Base-by-base conservation (phyloP, 2,797 vertebrate genomes). In the Phyllotis vaccarum region DNA sequence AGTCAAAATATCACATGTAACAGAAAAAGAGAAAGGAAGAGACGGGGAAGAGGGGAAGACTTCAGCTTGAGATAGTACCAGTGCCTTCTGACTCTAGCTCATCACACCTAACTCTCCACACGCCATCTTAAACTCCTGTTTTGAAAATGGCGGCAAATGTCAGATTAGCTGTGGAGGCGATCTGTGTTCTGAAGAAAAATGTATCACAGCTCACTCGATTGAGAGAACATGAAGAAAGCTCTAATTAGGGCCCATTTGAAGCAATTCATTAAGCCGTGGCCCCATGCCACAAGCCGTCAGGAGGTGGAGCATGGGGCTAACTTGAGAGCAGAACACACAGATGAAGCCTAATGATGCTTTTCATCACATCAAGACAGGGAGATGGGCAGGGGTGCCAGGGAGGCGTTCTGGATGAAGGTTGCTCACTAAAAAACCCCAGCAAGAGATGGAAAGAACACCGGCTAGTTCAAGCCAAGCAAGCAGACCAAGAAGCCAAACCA, bases 221-320 rank as follows among this genome's bases (percentile, higher is more conserved):
- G 92, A 98, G 98, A 97, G 97, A 96, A 97, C 86, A 97, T 74
- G 93, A 96, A 95, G 90, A 72, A 70, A 95, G 74, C 87, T 86
- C 79, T 98, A 97, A 98, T 97, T 95, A 97, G 96, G 94, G 43
- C 60, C 93, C 92, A 66, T 88, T 96, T 97, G 90, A 96, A 97
- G 97, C 97, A 95, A 98, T 81, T 96, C 34, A 89, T 98, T 98
- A 97, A 98, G 96, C 94, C 46, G 14, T 93, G 94, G 95, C 95
- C 80, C 89, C 0, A 40, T 2, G 81, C 86, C 90, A 64, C 13
- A 14, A 91, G 96, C 76, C 54, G 58, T 94, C 86, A 88, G 92
- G 68, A 95, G 95, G 94, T 93, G 95, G 95, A 37, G 70, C 89
- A 68, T 1, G n/a, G 93, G 95, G 72, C 91, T 81, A 87, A 46